Conservation (phyloP, 2,888 invertebrate species). For the Girardia tigrina region DNA sequence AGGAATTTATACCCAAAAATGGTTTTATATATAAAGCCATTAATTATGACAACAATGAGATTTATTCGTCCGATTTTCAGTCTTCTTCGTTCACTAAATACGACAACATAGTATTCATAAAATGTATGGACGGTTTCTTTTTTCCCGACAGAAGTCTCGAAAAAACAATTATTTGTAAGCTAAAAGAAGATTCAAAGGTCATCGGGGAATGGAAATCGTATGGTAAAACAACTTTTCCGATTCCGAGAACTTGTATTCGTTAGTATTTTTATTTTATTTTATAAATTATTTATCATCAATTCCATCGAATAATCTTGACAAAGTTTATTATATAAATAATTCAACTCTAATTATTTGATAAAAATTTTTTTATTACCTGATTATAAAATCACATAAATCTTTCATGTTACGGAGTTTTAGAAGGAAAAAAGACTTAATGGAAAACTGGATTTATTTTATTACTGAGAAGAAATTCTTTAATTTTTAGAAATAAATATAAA, state of each 20-base stretch:
- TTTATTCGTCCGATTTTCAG: slow-evolving; percentile 7
- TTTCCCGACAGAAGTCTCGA: slow-evolving; percentile 31
- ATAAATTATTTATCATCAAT: too few species aligned
- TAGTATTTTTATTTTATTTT: slow-evolving; percentile 21
- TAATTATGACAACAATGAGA: neutral
- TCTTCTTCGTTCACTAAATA: slow-evolving; percentile 21
- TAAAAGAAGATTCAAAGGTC: neutral
- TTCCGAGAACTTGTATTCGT: slow-evolving; percentile 21
- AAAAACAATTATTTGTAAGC: slow-evolving; percentile 31
- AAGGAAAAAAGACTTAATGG: too few species aligned
- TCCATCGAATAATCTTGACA: too few species aligned
- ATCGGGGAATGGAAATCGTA: slow-evolving; percentile 27
- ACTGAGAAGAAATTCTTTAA: too few species aligned
- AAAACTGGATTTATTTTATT: too few species aligned
- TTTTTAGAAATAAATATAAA: too few species aligned
- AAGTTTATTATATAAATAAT: too few species aligned
- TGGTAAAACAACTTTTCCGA: slow-evolving; percentile 9
- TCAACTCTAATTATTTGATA: too few species aligned
- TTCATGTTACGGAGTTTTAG: too few species aligned
- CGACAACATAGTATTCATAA: slow-evolving; percentile 26
- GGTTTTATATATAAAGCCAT: slow-evolving; percentile 20
- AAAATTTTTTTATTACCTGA: too few species aligned
- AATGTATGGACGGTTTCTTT: slow-evolving; percentile 27
- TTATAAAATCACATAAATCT: too few species aligned
- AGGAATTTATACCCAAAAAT: neutral